These are phyloP conservation scores for Enteromius viviparus DNA, from an alignment of 2,797 vertebrate species.

Conservation along the genomic window DNA sequence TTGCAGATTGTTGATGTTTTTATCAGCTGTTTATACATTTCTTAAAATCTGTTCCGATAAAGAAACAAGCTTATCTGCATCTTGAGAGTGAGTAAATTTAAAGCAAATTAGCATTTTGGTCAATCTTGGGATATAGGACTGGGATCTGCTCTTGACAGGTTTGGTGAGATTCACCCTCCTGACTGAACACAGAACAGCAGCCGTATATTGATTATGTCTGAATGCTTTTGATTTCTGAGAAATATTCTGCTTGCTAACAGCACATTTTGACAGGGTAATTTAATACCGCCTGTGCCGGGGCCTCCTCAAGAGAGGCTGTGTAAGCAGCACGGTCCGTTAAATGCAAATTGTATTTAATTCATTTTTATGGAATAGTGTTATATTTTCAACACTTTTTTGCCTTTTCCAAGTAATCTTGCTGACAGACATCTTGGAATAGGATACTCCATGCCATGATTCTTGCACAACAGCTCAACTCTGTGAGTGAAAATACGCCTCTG, in stretches of 20 bases:
- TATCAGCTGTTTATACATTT: not conserved
- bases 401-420: constrained; percentile 14
- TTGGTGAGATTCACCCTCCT: constrained; percentile 35
- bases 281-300: constrained; percentile 27
- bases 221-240: constrained; percentile 51
- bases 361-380: constrained; percentile 49
- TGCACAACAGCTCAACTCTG: not conserved
- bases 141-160: not conserved
- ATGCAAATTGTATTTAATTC: constrained; percentile 49
- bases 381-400: constrained; percentile 28
- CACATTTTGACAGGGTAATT: constrained; percentile 56
- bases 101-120: not conserved
- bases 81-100: not conserved
- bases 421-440: constrained; percentile 25
- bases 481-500: not conserved
- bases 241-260: constrained; percentile 53
- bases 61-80: not conserved
- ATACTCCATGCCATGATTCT: constrained; percentile 33
- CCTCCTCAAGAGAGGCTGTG: constrained; percentile 34
- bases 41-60: not conserved
- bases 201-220: constrained; percentile 37
- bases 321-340: constrained; percentile 37
- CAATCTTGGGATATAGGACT: not conserved
- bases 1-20: not conserved
- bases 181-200: constrained; percentile 24